Conservation (phyloP, 2,888 invertebrate genomes). For the Liopterus haemorrhoidalis region DNA sequence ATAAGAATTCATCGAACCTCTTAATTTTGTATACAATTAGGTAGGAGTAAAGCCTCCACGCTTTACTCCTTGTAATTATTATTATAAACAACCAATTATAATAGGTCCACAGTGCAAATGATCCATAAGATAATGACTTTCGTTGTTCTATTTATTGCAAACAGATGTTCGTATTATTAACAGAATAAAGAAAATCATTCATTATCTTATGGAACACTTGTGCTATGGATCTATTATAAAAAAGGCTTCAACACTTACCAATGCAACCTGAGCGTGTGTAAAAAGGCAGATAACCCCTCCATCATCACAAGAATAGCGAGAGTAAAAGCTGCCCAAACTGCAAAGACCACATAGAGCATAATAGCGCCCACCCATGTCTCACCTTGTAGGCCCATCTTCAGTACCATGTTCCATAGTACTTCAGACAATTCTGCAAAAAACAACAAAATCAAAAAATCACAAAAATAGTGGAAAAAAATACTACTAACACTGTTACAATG, state of each 20-base stretch:
- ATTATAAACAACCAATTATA: too few relatives aligned
- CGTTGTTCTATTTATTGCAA: too few relatives aligned
- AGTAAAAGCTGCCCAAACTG: conserved; percentile 73
- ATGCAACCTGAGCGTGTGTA: conserved; percentile 82
- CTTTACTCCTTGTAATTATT: too few relatives aligned
- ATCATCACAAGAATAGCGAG: conserved; percentile 78
- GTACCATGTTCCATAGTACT: conserved; percentile 69
- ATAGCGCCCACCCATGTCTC: conserved; percentile 45
- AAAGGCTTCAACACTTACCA: conserved; percentile 61
- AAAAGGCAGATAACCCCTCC: conserved; percentile 87
- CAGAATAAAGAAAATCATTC: too few relatives aligned
- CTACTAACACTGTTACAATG: not conserved
- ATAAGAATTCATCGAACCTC: too few relatives aligned
- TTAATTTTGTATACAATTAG: too few relatives aligned
- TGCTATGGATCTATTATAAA: not conserved
- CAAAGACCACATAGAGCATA: conserved; percentile 61
- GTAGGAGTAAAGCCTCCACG: too few relatives aligned
- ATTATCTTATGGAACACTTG: too few relatives aligned
- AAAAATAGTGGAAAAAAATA: conserved; percentile 1
- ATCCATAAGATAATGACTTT: too few relatives aligned
- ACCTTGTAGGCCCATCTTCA: conserved; percentile 42
- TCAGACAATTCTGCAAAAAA: conserved; percentile 65
- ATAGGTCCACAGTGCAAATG: too few relatives aligned
- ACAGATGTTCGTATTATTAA: too few relatives aligned
- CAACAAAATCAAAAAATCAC: conserved; percentile 1